Base-by-base conservation (phyloP, 2,113 vertebrate species). In the Zosterops lateralis region DNA sequence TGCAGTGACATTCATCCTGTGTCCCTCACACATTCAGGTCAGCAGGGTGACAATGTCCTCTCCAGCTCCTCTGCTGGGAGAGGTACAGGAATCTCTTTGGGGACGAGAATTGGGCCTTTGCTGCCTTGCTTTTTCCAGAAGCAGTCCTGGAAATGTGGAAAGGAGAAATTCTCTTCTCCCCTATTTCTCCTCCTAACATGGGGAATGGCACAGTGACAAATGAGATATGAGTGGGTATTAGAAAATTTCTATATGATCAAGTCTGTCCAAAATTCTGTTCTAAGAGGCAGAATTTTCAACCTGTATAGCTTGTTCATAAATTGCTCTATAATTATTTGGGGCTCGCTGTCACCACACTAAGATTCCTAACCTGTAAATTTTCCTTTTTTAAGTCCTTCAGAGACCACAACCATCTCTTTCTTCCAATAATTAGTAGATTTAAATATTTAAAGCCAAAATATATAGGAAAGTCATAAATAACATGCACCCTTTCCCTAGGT, bases 401-500 rank as follows among this genome's bases (percentile, higher is more conserved):
- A 89, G 64, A 76, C 62, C 54, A 71, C 62, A 84, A 44, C 29
- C 92, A 42, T 66, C 79, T 82, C 68, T 60, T 91, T 91, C 44
- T 44, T 87, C 31, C 78, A 65, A 50, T 84, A 89, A 74, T 89
- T 76, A 93, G 42, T 53, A 89, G 31, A 76, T 91, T 91, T 94
- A 94, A 95, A 93, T 90, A 79, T 79, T 25, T 90, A 32, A 95
- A 79, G 62, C 47, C 51, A 85, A 92, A 57, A 42, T 67, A 78
- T 17, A 88, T 22, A 80, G 29, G 14, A 56, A 91, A 95, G 36
- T 72, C 24, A 87, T 54, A 95, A 92, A 95, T 83, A 94, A 76
- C 71, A 77, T 9, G 15, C 20, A 62, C 84, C 62, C 24, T 86
- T 87, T 92, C 78, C 57, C 54, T 70, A 88, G 75, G 83, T 44